phyloP scores from a whole-genome alignment of 2,113 vertebrate species.

The Gallinago media region DNA sequence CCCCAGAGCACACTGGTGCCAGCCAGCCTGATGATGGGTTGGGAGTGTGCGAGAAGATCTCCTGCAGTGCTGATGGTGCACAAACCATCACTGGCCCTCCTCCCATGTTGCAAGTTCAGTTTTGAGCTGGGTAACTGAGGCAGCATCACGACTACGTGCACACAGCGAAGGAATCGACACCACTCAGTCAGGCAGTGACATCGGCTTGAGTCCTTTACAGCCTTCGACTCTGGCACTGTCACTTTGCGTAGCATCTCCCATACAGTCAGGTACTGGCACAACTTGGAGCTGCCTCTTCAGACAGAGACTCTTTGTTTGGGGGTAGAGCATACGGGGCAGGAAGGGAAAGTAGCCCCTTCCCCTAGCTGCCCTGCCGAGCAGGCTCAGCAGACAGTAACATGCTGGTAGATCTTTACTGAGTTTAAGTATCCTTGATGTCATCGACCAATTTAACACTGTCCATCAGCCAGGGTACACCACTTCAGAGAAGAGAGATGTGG shows the following conservation, averaged over 20 bases:
- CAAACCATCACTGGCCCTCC: not conserved
- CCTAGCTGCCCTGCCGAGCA: not conserved
- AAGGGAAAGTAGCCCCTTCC: not conserved
- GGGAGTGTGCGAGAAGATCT: not conserved
- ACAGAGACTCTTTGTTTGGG: not conserved
- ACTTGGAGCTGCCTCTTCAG: not conserved
- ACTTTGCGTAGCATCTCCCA: not conserved
- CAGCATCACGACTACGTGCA: not conserved
- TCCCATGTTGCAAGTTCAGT: not conserved
- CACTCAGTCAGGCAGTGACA: not conserved
- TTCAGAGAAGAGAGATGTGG: not conserved
- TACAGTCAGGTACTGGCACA: not conserved
- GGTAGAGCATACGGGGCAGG: not conserved
- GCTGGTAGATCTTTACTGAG: not conserved
- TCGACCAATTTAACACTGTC: not conserved
- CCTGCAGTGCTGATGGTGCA: not conserved
- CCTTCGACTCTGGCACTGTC: rapidly evolving
- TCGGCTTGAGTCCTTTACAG: rapidly evolving
- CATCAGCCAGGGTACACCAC: not conserved
- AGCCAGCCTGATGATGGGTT: not conserved
- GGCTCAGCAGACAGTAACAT: rapidly evolving
- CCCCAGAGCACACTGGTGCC: not conserved
- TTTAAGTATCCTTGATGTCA: not conserved
- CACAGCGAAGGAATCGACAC: not conserved
- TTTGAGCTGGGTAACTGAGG: not conserved